Base-by-base conservation (phyloP, 1,140 invertebrate species). In the Mesaphorura yosii region DNA sequence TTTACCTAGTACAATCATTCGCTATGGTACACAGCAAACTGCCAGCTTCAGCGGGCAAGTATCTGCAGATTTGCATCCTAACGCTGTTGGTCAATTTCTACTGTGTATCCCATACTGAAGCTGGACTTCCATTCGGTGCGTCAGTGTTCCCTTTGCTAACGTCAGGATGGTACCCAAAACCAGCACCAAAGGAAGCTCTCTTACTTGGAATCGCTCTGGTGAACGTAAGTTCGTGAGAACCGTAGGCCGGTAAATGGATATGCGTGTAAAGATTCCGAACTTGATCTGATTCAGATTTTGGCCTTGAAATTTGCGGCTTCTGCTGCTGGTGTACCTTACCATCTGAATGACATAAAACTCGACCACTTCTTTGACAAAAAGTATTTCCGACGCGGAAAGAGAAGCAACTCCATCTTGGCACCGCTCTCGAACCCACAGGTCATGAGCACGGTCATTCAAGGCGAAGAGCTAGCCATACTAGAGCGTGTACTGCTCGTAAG, bases 121-220 rank as follows among this genome's bases (percentile, higher is more conserved):
- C 27, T 31, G 46, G 6, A n/a, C 37, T 48, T 6, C 28, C 46
- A 22, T 48, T 48, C 23, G 14, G 14, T 10, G 46, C 44, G 20
- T 19, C 38, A 1, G 37, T 59, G 2, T 59, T 59, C 25, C 57
- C 57, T 12, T 48, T 59, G 10, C 28, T 59, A 2, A 51, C 52
- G 1, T 40, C 57, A 14, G 52, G 48, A 10, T 59, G 57, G 57
- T 59, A 59, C 27, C 52, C 51, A 23, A 59, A 59, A 38, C 57
- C 57, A n/a, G 49, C 44, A 2, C 57, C 57, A 6, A 23, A 34
- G 31, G 57, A 59, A 50, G 51, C 52, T 5, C 29, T 59, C 23
- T 40, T 59, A 4, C 22, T 59, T 4, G 57, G 57, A n/a, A 22
- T 59, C 1, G 28, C 55, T 41, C 27, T 59, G n/a, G 49, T 59